Base-by-base conservation (phyloP, 30 jellyfish, hydroid and myxozoan genomes). In the Nemopilema nomurai region DNA sequence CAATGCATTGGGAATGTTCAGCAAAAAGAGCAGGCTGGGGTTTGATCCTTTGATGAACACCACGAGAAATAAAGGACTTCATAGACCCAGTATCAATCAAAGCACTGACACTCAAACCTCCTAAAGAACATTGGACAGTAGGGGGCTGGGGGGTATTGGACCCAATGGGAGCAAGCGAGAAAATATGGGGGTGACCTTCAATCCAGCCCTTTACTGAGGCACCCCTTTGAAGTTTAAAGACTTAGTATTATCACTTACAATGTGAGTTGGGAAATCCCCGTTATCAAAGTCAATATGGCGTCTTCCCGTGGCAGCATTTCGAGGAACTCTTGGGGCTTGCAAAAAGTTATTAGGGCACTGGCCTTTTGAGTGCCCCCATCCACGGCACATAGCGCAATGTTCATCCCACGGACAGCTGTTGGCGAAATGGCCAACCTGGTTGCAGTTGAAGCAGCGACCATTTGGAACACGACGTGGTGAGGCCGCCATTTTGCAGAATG, bases 71-170 rank as follows among this genome's bases (percentile, higher is more conserved):
- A 75, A 75, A 75, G 17, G 85, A 75, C 21, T 75, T 75, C 85
- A 49, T 75, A 51, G 88, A 78, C 33, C 86, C 84, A 25, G 88
- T 78, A 30, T 78, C 88, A 26, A 78, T 78, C 81, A 78, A 52
- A 78, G 86, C 83, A 19, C 32, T 66, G 86, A 62, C 83, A 16
- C 32, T 27, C 33, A 78, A 16, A 22, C 76, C 76, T 13, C 83
- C 83, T 8, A 78, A 31, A 50, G 84, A 78, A 75, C 85, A 75
- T 18, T 24, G 51, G 49, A 75, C 28, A 30, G 65, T 25, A 66
- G 66, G 81, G 63, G 63, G 76, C 28, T 66, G 23, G 16, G 76
- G 76, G 70, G 49, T 18, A 23, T 24, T 1, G 7, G 83, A 72
- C 8, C 23, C 50, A 30, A 24, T 19, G 16, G 23, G 76, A 66